A percentile compares a stretch with the other conserved stretches of the same genome.
Conservation (phyloP, 2,888 invertebrate species). For the Ametastegia equiseti region DNA sequence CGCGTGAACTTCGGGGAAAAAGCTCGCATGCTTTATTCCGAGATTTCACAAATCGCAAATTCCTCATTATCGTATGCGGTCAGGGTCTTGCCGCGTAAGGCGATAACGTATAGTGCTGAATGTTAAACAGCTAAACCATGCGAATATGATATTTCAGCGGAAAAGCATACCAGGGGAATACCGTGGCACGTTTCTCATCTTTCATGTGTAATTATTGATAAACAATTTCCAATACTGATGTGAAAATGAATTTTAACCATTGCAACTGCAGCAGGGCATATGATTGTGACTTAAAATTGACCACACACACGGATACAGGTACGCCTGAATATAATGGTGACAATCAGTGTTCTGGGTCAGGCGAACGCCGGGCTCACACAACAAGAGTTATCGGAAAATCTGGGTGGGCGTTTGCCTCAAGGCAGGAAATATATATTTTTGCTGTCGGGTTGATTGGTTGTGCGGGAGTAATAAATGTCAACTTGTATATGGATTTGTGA, state of each 20-base stretch:
- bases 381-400: conserved; percentile 39
- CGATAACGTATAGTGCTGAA: background rate
- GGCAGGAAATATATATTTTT: conserved; percentile 26
- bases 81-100: background rate
- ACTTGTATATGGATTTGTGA: background rate
- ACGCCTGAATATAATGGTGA: background rate
- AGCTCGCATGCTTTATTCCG: background rate
- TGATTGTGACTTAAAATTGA: background rate
- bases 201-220: background rate
- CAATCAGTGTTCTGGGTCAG: conserved; percentile 29
- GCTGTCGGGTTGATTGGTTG: conserved; percentile 11
- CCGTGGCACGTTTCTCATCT: background rate
- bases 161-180: too few species aligned
- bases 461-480: conserved; percentile 5
- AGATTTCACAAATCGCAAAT: conserved; percentile 13
- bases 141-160: too few species aligned
- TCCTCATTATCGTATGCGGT: conserved; percentile 26
- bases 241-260: background rate
- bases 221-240: too few species aligned
- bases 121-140: conserved; percentile 17
- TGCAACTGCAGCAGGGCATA: background rate
- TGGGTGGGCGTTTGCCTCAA: conserved; percentile 14
- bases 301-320: background rate
- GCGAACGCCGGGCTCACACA: conserved; percentile 1
- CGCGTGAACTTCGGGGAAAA: conserved; percentile 18